A percentile compares a stretch with the other conserved stretches of the same genome.
Conservation (phyloP, 1,140 invertebrate species). For the Contarinia nasturtii region DNA sequence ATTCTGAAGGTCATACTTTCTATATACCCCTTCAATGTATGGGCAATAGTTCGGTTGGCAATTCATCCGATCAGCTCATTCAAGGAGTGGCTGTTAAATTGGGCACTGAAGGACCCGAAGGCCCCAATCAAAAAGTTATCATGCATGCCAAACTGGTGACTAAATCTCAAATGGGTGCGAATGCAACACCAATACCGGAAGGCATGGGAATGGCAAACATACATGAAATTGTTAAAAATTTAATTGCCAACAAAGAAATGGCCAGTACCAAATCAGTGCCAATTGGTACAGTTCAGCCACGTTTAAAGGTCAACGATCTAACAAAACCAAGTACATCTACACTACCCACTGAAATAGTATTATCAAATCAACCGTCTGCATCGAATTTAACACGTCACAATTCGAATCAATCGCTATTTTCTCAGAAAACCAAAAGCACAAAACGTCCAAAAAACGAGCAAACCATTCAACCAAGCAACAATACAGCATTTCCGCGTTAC, state of each 20-base stretch:
- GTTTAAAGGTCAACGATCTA: constrained; percentile 19
- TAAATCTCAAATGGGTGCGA: constrained; percentile 29
- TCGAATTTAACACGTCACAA: constrained; percentile 14
- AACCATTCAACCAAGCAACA: constrained; percentile 27
- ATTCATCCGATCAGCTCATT: constrained; percentile 30
- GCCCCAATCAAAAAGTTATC: constrained; percentile 39
- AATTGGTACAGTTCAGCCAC: constrained; percentile 34
- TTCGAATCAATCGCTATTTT: constrained; percentile 19
- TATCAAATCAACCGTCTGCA: constrained; percentile 10
- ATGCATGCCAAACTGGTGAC: constrained; percentile 47
- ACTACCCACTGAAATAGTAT: constrained; percentile 7
- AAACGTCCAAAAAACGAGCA: constrained; percentile 21
- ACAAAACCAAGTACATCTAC: constrained; percentile 9
- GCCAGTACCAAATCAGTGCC: constrained; percentile 29
- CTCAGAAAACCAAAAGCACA: constrained; percentile 7
- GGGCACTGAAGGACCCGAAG: constrained; percentile 37
- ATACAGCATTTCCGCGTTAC: constrained; percentile 30
- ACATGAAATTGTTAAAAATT: constrained; percentile 18
- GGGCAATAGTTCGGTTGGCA: constrained; percentile 23
- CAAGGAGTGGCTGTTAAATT: constrained; percentile 47
- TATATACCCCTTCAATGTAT: constrained; percentile 44
- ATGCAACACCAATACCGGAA: constrained; percentile 22
- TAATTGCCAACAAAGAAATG: constrained; percentile 8
- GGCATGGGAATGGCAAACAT: constrained; percentile 10
- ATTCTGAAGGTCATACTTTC: constrained; percentile 36